Conservation (phyloP, 2,888 invertebrate genomes). For the Acanthosepion pharaonis region DNA sequence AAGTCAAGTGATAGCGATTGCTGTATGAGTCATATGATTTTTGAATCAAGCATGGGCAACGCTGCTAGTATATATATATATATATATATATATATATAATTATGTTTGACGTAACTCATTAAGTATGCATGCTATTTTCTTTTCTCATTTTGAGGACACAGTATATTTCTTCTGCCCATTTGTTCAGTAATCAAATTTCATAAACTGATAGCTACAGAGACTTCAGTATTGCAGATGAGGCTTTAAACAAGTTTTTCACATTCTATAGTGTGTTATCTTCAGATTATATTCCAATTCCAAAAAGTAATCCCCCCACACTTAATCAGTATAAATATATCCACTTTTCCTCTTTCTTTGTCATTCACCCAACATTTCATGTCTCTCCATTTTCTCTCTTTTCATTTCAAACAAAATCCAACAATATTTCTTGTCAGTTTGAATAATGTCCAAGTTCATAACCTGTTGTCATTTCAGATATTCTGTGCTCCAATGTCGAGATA, state of each 20-base stretch:
- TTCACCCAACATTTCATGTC: background rate
- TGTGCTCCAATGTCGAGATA: background rate
- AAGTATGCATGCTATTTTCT: background rate
- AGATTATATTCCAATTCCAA: too few species aligned
- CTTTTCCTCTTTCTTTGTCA: background rate
- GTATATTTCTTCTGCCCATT: background rate
- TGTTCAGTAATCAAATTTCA: background rate
- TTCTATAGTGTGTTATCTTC: background rate
- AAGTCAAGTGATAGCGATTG: too few species aligned
- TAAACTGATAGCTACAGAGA: background rate
- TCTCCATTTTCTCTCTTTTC: background rate
- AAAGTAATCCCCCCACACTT: background rate
- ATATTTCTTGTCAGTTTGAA: slow-evolving; percentile 22
- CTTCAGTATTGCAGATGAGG: background rate
- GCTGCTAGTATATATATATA: too few species aligned
- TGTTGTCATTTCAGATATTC: background rate
- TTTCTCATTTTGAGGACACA: background rate
- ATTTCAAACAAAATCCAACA: background rate
- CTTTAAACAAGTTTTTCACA: background rate
- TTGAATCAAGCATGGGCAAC: too few species aligned
- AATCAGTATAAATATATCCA: background rate
- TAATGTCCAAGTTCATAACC: slow-evolving; percentile 1
- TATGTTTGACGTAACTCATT: background rate
- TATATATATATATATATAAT: too few species aligned
- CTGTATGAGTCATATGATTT: too few species aligned